Percentiles rank a stretch among this genome's conserved stretches.
Conservation (phyloP, 2,797 vertebrate genomes). For the Leptatherina wallacei region DNA sequence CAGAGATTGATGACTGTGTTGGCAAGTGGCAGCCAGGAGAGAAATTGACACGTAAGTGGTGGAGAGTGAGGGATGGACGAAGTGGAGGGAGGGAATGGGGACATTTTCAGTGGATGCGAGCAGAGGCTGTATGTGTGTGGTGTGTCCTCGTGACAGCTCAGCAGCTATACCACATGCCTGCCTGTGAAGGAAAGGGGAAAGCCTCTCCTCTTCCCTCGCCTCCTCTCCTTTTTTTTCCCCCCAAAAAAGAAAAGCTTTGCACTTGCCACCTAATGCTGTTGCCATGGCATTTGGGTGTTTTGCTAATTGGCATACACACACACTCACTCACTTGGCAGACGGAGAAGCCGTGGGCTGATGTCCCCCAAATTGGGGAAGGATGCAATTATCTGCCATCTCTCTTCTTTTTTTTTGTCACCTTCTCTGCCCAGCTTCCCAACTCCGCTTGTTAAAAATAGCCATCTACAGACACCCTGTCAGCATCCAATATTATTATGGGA, state of each 20-base stretch:
- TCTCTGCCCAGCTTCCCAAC: conserved; percentile 29
- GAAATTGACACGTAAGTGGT: conserved; percentile 74
- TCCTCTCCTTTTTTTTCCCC: conserved; percentile 13
- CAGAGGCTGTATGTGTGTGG: conserved; percentile 60
- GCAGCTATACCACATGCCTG: conserved; percentile 75
- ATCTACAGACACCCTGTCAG: conserved; percentile 64
- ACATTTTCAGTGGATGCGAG: conserved; percentile 39
- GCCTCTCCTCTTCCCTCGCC: conserved; percentile 58
- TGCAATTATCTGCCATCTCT: conserved; percentile 64
- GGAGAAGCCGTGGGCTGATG: conserved; percentile 42
- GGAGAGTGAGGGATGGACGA: conserved; percentile 54
- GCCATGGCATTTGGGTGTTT: conserved; percentile 83
- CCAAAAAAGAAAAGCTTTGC: conserved; percentile 11
- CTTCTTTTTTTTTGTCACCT: conserved; percentile 1
- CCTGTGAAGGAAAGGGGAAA: conserved; percentile 65
- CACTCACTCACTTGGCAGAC: conserved; percentile 47
- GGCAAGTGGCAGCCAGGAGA: conserved; percentile 59
- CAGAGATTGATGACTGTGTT: conserved; percentile 72
- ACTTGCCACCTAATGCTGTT: conserved; percentile 79
- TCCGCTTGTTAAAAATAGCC: conserved; percentile 65
- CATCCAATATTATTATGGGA: conserved; percentile 64
- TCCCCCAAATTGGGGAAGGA: conserved; percentile 64
- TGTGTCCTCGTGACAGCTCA: conserved; percentile 77
- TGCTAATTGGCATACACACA: conserved; percentile 72
- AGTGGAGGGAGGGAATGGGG: background rate